Evolutionary conservation across 1,140 invertebrate genomes (phyloP).

Genomic region (Diorhabda elongata): DNA sequence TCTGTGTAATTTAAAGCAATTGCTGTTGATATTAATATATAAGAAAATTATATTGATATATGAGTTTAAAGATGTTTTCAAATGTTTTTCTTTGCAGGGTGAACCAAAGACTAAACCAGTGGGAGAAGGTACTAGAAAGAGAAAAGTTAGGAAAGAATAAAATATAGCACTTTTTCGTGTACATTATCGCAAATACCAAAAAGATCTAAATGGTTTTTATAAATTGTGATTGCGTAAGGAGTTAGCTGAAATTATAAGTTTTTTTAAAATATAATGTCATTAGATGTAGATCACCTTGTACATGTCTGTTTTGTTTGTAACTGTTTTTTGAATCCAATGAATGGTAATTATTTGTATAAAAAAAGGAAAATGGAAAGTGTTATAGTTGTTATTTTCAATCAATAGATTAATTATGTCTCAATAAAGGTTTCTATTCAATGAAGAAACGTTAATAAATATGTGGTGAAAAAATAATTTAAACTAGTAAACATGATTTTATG

Average conservation of each 20-base stretch:
- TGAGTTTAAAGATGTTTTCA: not conserved
- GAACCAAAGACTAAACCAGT: conserved; percentile 22
- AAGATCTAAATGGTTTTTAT: not conserved
- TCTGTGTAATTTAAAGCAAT: not conserved
- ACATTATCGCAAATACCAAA: not conserved
- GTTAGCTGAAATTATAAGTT: not conserved
- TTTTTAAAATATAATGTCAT: not conserved
- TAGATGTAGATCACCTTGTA: not conserved
- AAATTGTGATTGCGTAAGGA: not conserved
- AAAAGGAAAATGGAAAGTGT: not conserved
- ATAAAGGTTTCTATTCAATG: too few species aligned
- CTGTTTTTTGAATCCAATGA: not conserved
- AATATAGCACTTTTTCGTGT: not conserved
- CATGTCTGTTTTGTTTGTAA: not conserved
- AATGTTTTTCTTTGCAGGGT: conserved; percentile 13
- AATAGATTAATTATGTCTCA: not conserved
- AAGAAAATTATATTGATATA: not conserved
- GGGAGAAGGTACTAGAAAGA: conserved; percentile 51
- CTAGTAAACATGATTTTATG: too few species aligned
- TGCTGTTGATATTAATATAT: not conserved
- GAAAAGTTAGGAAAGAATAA: conserved; percentile 55
- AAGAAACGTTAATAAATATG: too few species aligned
- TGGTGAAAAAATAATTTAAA: too few species aligned
- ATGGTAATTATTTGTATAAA: not conserved
- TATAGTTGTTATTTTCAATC: not conserved